Percentiles rank a stretch among this genome's conserved stretches.
Evolutionary conservation across 2,113 vertebrate species (phyloP).

Genomic region (Ginglymostoma cirratum): DNA sequence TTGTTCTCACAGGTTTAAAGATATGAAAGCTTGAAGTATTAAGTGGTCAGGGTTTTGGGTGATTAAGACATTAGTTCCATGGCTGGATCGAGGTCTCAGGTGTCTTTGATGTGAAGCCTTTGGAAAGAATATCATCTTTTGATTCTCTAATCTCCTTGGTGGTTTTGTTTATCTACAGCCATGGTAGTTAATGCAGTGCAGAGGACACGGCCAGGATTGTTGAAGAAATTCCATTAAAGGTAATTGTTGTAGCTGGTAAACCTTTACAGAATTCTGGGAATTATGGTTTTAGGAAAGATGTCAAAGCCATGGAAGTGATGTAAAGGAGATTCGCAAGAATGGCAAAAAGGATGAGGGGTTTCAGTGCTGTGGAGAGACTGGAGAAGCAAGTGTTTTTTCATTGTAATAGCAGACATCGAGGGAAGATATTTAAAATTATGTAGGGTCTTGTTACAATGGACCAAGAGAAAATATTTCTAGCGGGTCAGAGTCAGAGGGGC

Average conservation of each 20-base stretch:
- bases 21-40: constrained; percentile 7
- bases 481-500: background rate
- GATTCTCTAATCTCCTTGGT: constrained; percentile 2
- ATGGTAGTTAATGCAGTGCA: background rate
- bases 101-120: constrained; percentile 34
- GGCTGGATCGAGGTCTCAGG: constrained; percentile 8
- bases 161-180: constrained; percentile 23
- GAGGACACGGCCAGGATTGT: background rate
- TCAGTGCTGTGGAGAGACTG: background rate
- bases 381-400: background rate
- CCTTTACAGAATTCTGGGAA: background rate
- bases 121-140: constrained; percentile 32
- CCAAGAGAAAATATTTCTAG: background rate
- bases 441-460: background rate
- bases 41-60: constrained; percentile 22
- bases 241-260: background rate
- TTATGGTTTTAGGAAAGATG: background rate
- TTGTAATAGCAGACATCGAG: background rate
- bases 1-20: constrained; percentile 32
- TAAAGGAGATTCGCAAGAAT: background rate
- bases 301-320: background rate
- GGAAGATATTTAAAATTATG: background rate
- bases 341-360: background rate
- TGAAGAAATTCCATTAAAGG: constrained; percentile 4
- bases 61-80: constrained; percentile 36